Base-by-base conservation (phyloP, 2,797 vertebrate species). In the Peromyscus eremicus region DNA sequence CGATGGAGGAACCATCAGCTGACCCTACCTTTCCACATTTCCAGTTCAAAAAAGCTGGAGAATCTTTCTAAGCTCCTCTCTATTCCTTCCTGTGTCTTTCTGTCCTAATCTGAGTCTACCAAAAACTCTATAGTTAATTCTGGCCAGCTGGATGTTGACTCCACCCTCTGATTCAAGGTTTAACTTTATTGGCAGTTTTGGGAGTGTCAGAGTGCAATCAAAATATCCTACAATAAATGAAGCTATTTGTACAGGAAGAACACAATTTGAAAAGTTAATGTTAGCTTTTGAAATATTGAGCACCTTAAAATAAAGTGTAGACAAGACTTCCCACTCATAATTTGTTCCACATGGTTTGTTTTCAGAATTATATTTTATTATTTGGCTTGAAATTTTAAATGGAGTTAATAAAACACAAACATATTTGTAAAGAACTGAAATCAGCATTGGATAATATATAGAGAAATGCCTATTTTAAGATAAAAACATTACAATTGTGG, bases 361-460 rank as follows among this genome's bases (percentile, higher is more conserved):
- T 95, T 92, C 19, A 83, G 60, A 92, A 83, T 97, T 86, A 46
- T 71, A 52, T 88, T 93, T 95, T 55, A 95, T 85, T 91, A 92
- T 70, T 94, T 76, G 19, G 19, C 43, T 62, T 94, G 79, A 93
- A 75, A 46, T 85, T 91, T 96, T 93, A 96, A 43, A 70, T 75
- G 62, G 90, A 19, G 19, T 84, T 93, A 95, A 70, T 84, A 91
- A 62, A 25, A 71, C n/a, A 83, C 70, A 92, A 87, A 85, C 40
- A 40, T 91, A 70, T 85, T 89, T 93, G n/a, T 17, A 57, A 94
- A 91, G 55, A 91, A 25, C 76, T n/a, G 17, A 23, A 93, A 64
- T 89, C 37, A 83, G 40, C 76, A 34, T 87, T 83, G 46, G 86
- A 52, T 32, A 79, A 73, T 46, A 29, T 68, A 12, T 12, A 79